Conservation (phyloP, 2,113 vertebrate species). For the Anarhynchus alexandrinus region DNA sequence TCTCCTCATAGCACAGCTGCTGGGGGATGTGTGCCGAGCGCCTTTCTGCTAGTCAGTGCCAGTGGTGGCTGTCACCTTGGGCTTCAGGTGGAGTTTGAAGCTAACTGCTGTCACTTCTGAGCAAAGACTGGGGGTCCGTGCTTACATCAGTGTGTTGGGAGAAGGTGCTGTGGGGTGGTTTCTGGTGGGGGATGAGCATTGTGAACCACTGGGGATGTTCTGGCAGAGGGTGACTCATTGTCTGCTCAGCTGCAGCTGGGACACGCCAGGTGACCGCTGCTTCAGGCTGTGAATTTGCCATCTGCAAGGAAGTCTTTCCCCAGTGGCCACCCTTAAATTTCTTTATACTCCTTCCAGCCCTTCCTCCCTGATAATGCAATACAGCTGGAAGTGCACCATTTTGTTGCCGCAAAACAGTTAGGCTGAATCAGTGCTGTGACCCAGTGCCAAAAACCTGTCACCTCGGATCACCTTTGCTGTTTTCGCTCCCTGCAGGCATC, state of each 20-base stretch:
- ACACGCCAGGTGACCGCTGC: neutral
- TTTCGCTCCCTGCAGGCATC: conserved; percentile 9
- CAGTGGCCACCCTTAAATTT: neutral
- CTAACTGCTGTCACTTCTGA: neutral
- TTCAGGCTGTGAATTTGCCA: neutral
- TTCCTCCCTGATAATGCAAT: neutral
- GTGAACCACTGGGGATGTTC: neutral
- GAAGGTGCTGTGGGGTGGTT: neutral
- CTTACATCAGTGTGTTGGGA: neutral
- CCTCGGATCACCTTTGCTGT: neutral
- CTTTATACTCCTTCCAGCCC: neutral
- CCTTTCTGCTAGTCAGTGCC: neutral
- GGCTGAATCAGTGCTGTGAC: neutral
- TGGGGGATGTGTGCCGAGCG: neutral
- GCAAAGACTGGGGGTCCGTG: accelerated
- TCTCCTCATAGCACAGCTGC: neutral
- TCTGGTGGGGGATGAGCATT: neutral
- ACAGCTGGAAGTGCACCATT: neutral
- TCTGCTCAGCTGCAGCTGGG: neutral
- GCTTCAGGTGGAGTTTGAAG: neutral
- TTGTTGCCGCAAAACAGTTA: neutral
- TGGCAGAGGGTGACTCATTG: neutral
- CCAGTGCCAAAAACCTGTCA: conserved; percentile 11
- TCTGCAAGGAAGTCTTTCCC: neutral
- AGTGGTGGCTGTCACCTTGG: neutral